A percentile compares a stretch with the other conserved stretches of the same genome.
These are phyloP conservation scores for Strigamia transsilvanica DNA, from an alignment of 2,888 invertebrate genomes.

Conservation along the genomic window DNA sequence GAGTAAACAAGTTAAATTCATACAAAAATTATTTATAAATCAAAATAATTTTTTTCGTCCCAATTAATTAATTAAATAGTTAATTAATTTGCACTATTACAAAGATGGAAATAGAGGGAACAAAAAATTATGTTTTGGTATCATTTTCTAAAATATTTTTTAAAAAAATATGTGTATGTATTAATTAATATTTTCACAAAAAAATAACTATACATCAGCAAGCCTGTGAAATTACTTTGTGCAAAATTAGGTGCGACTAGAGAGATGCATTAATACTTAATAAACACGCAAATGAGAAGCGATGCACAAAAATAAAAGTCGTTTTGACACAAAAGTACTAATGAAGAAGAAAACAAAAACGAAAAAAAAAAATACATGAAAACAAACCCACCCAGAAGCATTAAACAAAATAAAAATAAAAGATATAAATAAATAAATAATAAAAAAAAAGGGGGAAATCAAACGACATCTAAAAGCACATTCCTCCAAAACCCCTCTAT, in stretches of 20 bases:
- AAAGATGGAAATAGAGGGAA: background rate
- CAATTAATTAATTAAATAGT: constrained; percentile 4
- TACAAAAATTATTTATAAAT: background rate
- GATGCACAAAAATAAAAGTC: constrained; percentile 19
- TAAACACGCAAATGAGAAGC: constrained; percentile 44
- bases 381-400: background rate
- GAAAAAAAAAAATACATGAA: background rate
- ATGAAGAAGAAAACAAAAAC: background rate
- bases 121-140: background rate
- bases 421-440: background rate
- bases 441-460: background rate
- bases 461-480: background rate
- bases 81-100: background rate
- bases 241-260: constrained; percentile 22
- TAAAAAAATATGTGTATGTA: background rate
- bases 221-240: constrained; percentile 13
- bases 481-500: background rate
- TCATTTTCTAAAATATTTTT: background rate
- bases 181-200: background rate
- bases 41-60: background rate
- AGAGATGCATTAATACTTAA: constrained; percentile 41
- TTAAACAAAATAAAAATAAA: background rate
- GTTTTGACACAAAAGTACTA: constrained; percentile 1
- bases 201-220: background rate
- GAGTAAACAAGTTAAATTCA: background rate